Evolutionary conservation across 2,888 invertebrate genomes (phyloP).

Genomic region (Dryococelus australis): DNA sequence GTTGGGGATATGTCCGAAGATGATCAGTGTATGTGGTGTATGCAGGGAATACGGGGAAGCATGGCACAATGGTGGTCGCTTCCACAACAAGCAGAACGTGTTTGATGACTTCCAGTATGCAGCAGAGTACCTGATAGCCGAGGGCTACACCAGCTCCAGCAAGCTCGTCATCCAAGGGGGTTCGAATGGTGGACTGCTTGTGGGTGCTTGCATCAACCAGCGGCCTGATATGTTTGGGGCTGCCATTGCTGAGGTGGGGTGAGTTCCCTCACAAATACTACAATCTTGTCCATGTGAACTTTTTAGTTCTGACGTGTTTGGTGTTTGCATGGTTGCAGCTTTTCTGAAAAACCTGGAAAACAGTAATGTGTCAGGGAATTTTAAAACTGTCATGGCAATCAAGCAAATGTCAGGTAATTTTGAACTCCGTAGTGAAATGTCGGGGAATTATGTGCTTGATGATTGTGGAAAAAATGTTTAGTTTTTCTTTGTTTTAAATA

Average conservation of each 20-base stretch:
- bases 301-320: no score
- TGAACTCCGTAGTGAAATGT: no score
- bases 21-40: neutral
- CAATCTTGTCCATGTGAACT: neutral
- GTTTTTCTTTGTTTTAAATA: no score
- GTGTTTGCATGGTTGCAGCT: no score
- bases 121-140: constrained; percentile 83
- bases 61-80: constrained; percentile 94
- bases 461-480: no score
- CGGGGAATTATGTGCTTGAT: no score
- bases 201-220: constrained; percentile 94
- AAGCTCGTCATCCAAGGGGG: constrained; percentile 91
- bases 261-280: constrained; percentile 52
- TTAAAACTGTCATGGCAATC: no score
- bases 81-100: constrained; percentile 93
- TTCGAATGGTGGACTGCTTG: constrained; percentile 96
- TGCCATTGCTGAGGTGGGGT: constrained; percentile 95
- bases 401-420: no score
- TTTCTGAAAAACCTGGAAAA: no score
- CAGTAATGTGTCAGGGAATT: no score
- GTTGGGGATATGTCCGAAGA: no score
- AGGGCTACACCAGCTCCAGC: constrained; percentile 78
- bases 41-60: constrained; percentile 93
- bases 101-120: constrained; percentile 97
- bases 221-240: constrained; percentile 93